Percentiles rank a stretch among this genome's conserved stretches.
Evolutionary conservation across 2,888 invertebrate species (phyloP).

Genomic region (Trisateles emortualis): DNA sequence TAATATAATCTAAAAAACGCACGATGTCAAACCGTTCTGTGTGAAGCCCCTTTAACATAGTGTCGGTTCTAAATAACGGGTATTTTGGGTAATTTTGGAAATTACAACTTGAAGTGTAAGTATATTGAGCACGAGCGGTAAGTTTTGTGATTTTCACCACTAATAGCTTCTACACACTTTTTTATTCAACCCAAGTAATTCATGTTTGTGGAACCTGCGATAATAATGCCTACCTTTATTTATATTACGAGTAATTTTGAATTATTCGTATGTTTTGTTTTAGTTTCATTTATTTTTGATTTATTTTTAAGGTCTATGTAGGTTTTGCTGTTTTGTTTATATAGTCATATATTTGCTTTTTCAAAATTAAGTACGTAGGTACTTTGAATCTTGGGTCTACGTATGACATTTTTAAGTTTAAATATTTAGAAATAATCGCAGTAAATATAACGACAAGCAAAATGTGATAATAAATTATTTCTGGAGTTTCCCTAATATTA

Average conservation of each 20-base stretch:
- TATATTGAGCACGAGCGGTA: slow-evolving; percentile 34
- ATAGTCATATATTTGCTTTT: background rate
- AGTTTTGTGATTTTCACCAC: slow-evolving; percentile 35
- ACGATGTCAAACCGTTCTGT: slow-evolving; percentile 1
- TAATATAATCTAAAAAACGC: background rate
- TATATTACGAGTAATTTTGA: slow-evolving; percentile 16
- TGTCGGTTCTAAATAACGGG: slow-evolving; percentile 40
- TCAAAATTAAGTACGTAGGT: too few species aligned
- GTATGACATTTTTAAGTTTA: too few species aligned
- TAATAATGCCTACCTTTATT: slow-evolving; percentile 11
- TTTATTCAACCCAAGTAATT: slow-evolving; percentile 4
- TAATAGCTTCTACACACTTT: slow-evolving; percentile 29
- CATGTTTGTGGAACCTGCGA: background rate
- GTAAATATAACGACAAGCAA: too few species aligned
- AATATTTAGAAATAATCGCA: too few species aligned
- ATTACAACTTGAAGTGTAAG: slow-evolving; percentile 40
- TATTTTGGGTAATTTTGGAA: slow-evolving; percentile 45
- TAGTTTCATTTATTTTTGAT: slow-evolving; percentile 11
- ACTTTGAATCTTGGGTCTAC: too few species aligned
- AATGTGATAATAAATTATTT: too few species aligned
- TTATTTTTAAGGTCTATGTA: background rate
- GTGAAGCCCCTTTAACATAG: slow-evolving; percentile 20
- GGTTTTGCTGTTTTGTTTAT: background rate
- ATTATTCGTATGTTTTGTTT: slow-evolving; percentile 25
- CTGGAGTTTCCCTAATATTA: background rate